Evolutionary conservation across 2,113 vertebrate genomes (phyloP).

Genomic region (Entelurus aequoreus): DNA sequence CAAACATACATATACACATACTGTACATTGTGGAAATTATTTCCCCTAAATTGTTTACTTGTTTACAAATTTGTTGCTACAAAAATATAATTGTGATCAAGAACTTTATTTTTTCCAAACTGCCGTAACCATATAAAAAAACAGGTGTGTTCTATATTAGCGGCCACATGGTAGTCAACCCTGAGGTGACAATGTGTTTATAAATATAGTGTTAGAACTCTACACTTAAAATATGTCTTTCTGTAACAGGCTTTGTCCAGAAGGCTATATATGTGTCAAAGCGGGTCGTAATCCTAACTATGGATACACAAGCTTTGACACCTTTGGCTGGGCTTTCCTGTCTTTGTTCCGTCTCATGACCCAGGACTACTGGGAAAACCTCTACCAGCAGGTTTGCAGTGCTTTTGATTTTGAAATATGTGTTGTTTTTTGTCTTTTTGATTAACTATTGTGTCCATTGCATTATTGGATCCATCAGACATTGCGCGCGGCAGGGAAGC

Average conservation of each 20-base stretch:
- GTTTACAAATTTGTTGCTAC: too few relatives aligned
- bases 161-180: not conserved
- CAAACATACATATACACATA: too few relatives aligned
- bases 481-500: conserved; percentile 90
- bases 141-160: too few relatives aligned
- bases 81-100: too few relatives aligned
- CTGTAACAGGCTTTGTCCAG: conserved; percentile 85
- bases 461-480: conserved; percentile 69
- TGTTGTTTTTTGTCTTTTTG: not conserved
- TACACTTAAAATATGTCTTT: not conserved
- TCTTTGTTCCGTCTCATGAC: conserved; percentile 98
- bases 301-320: conserved; percentile 96
- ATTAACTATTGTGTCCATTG: not conserved
- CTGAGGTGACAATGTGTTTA: not conserved
- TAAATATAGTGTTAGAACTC: not conserved
- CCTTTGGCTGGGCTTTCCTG: conserved; percentile 97
- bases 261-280: conserved; percentile 88
- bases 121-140: too few relatives aligned
- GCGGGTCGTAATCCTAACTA: conserved; percentile 92
- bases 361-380: conserved; percentile 97
- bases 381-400: conserved; percentile 86
- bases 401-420: too few relatives aligned
- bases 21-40: too few relatives aligned
- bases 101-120: too few relatives aligned
- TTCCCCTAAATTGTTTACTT: too few relatives aligned